These are phyloP conservation scores for Cricetomys ansorgei DNA, from an alignment of 2,113 vertebrate species.

Conservation along the genomic window DNA sequence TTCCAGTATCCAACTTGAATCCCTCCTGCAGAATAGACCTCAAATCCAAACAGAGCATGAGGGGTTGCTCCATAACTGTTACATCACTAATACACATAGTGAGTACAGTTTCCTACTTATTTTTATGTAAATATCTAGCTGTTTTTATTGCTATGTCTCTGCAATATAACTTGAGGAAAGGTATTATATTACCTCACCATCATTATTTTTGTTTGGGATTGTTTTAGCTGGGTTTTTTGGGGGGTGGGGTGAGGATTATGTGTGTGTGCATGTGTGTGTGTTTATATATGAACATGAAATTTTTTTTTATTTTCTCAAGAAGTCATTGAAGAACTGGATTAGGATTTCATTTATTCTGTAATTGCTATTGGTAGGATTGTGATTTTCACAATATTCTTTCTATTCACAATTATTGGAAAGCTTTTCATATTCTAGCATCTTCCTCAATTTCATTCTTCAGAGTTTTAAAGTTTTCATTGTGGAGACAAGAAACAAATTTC, in stretches of 20 bases:
- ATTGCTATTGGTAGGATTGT: background rate
- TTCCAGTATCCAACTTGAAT: background rate
- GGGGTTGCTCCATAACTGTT: background rate
- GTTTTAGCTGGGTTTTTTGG: too few relatives aligned
- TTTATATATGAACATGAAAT: background rate
- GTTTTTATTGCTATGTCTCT: background rate
- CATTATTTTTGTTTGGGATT: background rate
- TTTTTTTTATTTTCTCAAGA: background rate
- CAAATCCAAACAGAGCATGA: background rate
- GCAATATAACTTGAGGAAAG: background rate
- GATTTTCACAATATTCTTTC: background rate
- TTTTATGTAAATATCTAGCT: background rate
- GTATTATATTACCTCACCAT: background rate
- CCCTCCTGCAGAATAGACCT: background rate
- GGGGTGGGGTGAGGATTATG: too few relatives aligned
- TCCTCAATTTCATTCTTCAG: background rate
- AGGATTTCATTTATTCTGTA: background rate
- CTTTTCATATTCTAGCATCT: background rate
- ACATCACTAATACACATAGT: background rate
- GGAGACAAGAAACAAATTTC: background rate
- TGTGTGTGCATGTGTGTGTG: background rate
- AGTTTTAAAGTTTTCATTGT: background rate
- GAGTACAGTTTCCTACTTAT: too few relatives aligned
- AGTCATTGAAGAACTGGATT: background rate
- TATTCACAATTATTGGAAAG: background rate